Conservation (phyloP, 2,797 vertebrate species). For the Helostoma temminkii region DNA sequence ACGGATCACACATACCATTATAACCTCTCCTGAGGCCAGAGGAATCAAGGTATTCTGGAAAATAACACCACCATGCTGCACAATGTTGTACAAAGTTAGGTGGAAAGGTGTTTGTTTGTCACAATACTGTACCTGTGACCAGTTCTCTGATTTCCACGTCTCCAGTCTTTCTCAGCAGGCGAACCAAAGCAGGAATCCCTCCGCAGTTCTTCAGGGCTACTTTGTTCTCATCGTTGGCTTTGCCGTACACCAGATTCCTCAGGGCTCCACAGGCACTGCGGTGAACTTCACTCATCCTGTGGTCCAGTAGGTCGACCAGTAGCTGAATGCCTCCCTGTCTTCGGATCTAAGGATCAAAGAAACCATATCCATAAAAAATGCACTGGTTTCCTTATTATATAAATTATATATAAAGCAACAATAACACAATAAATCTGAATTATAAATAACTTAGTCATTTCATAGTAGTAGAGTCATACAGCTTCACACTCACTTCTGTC, state of each 20-base stretch:
- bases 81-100: background rate
- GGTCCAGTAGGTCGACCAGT: constrained; percentile 95
- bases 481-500: background rate
- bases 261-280: constrained; percentile 97
- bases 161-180: constrained; percentile 93
- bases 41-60: constrained; percentile 5
- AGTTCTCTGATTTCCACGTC: constrained; percentile 98
- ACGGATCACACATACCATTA: constrained; percentile 11
- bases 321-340: constrained; percentile 97
- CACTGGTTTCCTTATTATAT: background rate
- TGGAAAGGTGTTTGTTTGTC: constrained; percentile 11
- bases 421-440: too few species aligned
- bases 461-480: background rate
- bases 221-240: constrained; percentile 98
- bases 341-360: constrained; percentile 87
- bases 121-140: constrained; percentile 89
- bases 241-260: constrained; percentile 97
- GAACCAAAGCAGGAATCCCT: constrained; percentile 96
- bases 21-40: constrained; percentile 14
- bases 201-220: constrained; percentile 97
- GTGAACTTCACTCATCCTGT: constrained; percentile 98
- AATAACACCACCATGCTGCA: constrained; percentile 10
- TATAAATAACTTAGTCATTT: background rate
- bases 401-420: background rate
- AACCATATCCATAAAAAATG: background rate